These are phyloP conservation scores for Drosophila albomicans DNA, from an alignment of 1,140 invertebrate species.

Conservation along the genomic window DNA sequence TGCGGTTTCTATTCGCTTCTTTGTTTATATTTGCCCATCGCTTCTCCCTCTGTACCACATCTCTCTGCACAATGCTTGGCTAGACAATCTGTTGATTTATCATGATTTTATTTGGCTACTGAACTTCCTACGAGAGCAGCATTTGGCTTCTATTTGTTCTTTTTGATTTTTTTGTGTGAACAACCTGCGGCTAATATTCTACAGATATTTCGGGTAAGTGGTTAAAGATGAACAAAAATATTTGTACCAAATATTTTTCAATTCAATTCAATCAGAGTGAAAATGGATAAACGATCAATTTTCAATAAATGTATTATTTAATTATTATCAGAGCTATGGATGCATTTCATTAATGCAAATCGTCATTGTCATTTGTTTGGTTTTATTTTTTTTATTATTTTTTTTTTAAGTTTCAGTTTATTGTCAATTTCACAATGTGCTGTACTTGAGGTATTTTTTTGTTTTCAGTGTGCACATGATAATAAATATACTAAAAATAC, in stretches of 20 bases:
- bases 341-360: no score
- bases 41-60: neutral
- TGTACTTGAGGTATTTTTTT: no score
- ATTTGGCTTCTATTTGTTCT: slow-evolving; percentile 59
- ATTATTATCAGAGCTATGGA: no score
- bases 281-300: no score
- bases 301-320: no score
- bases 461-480: no score
- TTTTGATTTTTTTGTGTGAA: slow-evolving; percentile 43
- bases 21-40: slow-evolving; percentile 72
- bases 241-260: slow-evolving; percentile 9
- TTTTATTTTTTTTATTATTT: no score
- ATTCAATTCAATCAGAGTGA: neutral
- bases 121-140: slow-evolving; percentile 31
- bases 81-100: slow-evolving; percentile 68
- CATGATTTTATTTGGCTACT: slow-evolving; percentile 79
- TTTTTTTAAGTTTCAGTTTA: no score
- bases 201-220: slow-evolving; percentile 23
- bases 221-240: slow-evolving; percentile 14
- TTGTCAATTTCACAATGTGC: no score
- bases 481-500: no score
- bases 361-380: no score
- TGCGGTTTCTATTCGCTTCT: slow-evolving; percentile 61
- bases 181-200: slow-evolving; percentile 33
- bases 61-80: neutral